Evolutionary conservation across 2,888 invertebrate species (phyloP), one percentile per base, ranked within the genome.

Genomic region (Pandemis heparana): DNA sequence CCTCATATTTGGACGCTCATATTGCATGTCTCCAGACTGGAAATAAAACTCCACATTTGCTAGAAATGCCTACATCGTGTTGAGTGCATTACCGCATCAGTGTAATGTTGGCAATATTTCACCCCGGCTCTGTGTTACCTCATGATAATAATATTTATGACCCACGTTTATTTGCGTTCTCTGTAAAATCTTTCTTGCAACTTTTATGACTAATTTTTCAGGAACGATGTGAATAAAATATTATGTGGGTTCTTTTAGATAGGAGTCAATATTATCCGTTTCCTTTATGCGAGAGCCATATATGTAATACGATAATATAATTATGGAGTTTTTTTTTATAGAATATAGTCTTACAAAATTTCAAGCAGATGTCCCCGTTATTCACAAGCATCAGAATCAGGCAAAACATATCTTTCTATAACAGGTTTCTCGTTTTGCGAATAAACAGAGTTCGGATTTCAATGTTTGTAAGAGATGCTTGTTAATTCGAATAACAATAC

Each of bases 31-130:
- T 53, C 65, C 62, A 53, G 67, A 64, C 71, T 74, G 77, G 76
- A 80, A 80, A 82, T 83, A 83, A 82, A 83, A 82, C 78, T 77
- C 74, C 79, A 81, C 82, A 79, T 84, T 83, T 80, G 71, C 75
- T 63, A 62, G 59, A 77, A 83, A 83, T 84, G 83, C 80, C 78
- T 74, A 77, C 79, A 76, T 78, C 77, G 75, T 77, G 82, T 79
- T 84, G 83, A 87, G 87, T 87, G 86, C 86, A 85, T 83, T 84
- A 83, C 79, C 71, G 79, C 83, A 83, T 87, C 82, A 85, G 75
- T 81, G 83, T 83, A 82, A 86, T 85, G 84, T 78, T 56, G 39
- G 79, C 75, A 75, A 84, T 85, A 82, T 83, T 80, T 85, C 81
- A 79, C 73, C n/a, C 48, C 59, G 46, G 51, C 68, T 39, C 62